Base-by-base conservation (phyloP, 2,888 invertebrate genomes). In the Thymelicus lineola region DNA sequence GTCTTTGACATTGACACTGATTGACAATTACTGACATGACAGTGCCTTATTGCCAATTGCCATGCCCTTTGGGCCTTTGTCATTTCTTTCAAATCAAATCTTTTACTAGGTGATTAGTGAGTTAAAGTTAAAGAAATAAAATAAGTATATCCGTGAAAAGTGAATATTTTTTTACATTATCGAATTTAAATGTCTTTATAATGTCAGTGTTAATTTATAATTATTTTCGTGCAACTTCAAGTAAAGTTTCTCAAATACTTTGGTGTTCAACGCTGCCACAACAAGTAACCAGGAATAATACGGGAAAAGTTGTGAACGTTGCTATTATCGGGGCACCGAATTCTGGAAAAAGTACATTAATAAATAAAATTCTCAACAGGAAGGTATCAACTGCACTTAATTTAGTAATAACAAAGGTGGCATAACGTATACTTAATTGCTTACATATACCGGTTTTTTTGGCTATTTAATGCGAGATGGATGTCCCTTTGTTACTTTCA, bases 301-400 rank as follows among this genome's bases (percentile, higher is more conserved):
- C 80, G 6, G 83, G 81, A 12, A 93, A 89, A 89, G 83, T 95
- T n/a, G 88, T 96, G 7, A 96, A 95, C 88, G 96, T 98, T 36
- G 97, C 98, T 7, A 96, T 99, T 28, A 95, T 99, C 75, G 99
- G 99, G 3, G 94, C 97, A 14, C 99, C 99, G 5, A 99, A 99
- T 94, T 97, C 96, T 63, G 99, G 99, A 38, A 99, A 99, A 88
- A 99, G 99, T 83, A 98, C 99, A 0, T 94, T 99, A 42, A 97
- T 98, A 42, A 99, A 99, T 89, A 95, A 95, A 80, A 94, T 99
- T 35, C 95, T 97, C 66, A 96, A 97, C 74, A 95, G 97, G 86
- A 96, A 96, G 87, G 98, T 98, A 88, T 85, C 86, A 84, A 50
- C 14, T 10, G 14, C 36, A 57, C 1, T n/a, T 12, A 28, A 3